Conservation (phyloP, 2,888 invertebrate species). For the Cosmia trapezina region DNA sequence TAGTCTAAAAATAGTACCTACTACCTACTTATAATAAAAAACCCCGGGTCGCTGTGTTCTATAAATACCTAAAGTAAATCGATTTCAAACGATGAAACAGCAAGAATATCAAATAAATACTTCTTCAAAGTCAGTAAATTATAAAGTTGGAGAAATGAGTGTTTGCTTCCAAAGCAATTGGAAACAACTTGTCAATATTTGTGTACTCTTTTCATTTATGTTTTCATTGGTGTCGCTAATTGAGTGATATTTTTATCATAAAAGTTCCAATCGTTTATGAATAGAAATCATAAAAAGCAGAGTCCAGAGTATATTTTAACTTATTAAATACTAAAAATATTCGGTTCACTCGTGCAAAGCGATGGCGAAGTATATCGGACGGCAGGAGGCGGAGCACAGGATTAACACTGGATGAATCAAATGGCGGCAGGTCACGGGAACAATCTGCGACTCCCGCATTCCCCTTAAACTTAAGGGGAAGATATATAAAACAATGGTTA, state of each 20-base stretch:
- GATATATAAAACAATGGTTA: no score
- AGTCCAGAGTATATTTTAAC: background rate
- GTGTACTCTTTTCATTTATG: slow-evolving; percentile 8
- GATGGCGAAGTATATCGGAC: no score
- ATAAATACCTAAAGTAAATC: slow-evolving; percentile 2
- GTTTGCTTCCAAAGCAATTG: slow-evolving; percentile 22
- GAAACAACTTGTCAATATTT: slow-evolving; percentile 46
- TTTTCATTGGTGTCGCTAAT: slow-evolving; percentile 21
- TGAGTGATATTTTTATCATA: background rate
- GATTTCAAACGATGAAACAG: background rate
- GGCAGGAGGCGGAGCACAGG: no score
- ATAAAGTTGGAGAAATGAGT: slow-evolving; percentile 22
- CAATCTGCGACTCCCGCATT: no score
- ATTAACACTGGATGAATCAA: no score
- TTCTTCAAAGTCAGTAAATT: slow-evolving; percentile 43
- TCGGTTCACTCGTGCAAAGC: no score
- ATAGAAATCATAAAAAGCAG: background rate
- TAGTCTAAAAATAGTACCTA: background rate
- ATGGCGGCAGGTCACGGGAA: no score
- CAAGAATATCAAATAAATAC: slow-evolving; percentile 7
- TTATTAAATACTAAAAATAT: no score
- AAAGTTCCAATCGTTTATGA: background rate
- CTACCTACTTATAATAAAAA: background rate
- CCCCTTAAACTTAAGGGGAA: no score
- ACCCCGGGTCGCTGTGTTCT: background rate